Conservation (phyloP, 2,888 invertebrate species). For the Cetonia aurata region DNA sequence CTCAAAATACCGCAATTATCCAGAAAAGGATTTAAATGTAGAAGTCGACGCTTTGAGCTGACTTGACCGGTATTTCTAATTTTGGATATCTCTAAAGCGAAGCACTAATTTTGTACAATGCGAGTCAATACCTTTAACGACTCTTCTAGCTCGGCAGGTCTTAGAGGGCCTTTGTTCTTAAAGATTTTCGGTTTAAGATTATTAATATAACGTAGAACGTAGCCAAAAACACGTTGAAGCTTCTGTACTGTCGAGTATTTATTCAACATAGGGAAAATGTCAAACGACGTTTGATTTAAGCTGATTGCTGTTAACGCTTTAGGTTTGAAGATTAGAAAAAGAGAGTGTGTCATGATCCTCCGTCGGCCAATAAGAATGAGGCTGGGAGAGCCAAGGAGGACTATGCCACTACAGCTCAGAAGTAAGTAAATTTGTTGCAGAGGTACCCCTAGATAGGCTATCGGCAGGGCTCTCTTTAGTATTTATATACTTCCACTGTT, state of each 20-base stretch:
- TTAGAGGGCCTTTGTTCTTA: too few species aligned
- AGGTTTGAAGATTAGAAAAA: background rate
- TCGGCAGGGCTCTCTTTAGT: conserved; percentile 39
- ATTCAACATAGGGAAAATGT: too few species aligned
- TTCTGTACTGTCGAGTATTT: too few species aligned
- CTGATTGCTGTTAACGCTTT: too few species aligned
- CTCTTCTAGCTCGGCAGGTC: too few species aligned
- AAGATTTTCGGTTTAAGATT: too few species aligned
- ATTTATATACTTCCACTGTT: conserved; percentile 42
- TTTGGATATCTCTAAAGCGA: too few species aligned
- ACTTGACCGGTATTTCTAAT: background rate
- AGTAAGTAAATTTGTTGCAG: conserved; percentile 14
- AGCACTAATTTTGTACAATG: too few species aligned
- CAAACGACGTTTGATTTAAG: too few species aligned
- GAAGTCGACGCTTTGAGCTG: background rate
- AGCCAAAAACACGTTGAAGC: too few species aligned
- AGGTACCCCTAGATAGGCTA: conserved; percentile 4
- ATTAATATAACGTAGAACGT: too few species aligned
- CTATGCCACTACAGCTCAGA: conserved; percentile 42
- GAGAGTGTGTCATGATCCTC: background rate
- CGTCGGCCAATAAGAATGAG: background rate
- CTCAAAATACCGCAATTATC: background rate
- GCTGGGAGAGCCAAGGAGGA: conserved; percentile 2
- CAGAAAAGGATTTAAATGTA: background rate
- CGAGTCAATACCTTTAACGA: too few species aligned